Evolutionary conservation across 1,140 invertebrate genomes (phyloP).

Genomic region (Oryzaephilus surinamensis): DNA sequence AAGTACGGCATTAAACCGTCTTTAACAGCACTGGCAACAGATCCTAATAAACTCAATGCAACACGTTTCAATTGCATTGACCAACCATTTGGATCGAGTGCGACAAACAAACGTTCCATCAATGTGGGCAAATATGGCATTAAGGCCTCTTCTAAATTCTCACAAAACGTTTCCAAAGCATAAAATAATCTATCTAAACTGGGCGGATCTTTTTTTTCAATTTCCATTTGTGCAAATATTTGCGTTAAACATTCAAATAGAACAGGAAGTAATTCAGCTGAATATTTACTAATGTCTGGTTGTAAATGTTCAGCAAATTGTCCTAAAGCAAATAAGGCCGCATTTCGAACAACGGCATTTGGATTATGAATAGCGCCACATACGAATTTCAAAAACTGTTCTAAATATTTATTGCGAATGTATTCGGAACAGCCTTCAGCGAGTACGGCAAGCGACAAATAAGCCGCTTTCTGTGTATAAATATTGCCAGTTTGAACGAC

Average conservation of each 20-base stretch:
- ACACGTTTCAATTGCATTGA: constrained; percentile 51
- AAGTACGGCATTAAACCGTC: constrained; percentile 65
- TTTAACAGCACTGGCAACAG: constrained; percentile 60
- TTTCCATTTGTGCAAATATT: constrained; percentile 43
- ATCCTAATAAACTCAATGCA: constrained; percentile 56
- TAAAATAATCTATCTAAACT: constrained; percentile 67
- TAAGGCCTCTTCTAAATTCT: constrained; percentile 62
- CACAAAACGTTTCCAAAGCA: constrained; percentile 69
- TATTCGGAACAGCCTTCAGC: constrained; percentile 73
- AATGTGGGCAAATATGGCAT: constrained; percentile 59
- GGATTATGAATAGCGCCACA: constrained; percentile 57
- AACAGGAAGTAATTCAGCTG: constrained; percentile 59
- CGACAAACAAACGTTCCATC: constrained; percentile 58
- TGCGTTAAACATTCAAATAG: constrained; percentile 59
- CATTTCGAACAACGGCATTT: constrained; percentile 52
- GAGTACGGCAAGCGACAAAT: constrained; percentile 60
- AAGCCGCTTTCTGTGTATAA: constrained; percentile 56
- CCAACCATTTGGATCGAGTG: constrained; percentile 44
- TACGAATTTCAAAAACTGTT: constrained; percentile 57
- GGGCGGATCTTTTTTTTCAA: constrained; percentile 45
- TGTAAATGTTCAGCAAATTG: constrained; percentile 76
- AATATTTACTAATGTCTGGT: constrained; percentile 64
- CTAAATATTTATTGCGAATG: constrained; percentile 59
- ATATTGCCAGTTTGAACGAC: constrained; percentile 47
- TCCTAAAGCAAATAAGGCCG: constrained; percentile 69